These are phyloP conservation scores for Rhyacophila brunnea DNA, from an alignment of 1,140 invertebrate genomes.

Conservation along the genomic window DNA sequence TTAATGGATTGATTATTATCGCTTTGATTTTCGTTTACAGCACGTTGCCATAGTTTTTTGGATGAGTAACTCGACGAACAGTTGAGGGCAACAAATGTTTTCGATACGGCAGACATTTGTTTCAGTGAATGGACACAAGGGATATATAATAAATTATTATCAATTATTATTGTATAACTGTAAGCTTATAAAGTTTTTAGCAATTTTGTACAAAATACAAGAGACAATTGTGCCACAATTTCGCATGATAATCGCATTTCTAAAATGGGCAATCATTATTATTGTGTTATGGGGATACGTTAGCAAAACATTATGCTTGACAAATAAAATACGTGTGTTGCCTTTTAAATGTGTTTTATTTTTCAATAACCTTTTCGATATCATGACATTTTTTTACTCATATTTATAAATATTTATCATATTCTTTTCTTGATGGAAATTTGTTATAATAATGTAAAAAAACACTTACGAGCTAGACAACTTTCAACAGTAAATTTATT, in stretches of 20 bases:
- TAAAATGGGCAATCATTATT: conserved; percentile 30
- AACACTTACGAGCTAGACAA: no score
- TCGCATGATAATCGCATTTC: conserved; percentile 31
- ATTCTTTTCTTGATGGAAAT: background rate
- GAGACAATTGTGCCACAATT: conserved; percentile 33
- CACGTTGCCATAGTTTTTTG: no score
- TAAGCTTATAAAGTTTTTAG: conserved; percentile 33
- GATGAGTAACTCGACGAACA: no score
- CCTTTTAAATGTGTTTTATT: conserved; percentile 34
- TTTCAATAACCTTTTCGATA: conserved; percentile 4
- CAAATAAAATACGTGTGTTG: conserved; percentile 36
- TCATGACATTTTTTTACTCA: background rate
- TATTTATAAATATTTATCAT: background rate
- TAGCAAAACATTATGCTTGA: conserved; percentile 34
- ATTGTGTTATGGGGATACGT: conserved; percentile 26
- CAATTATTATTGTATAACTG: conserved; percentile 8
- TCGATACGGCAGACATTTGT: no score
- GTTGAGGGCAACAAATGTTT: no score
- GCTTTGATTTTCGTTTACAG: no score
- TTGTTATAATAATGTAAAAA: background rate
- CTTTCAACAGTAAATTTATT: no score
- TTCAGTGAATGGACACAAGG: conserved; percentile 19
- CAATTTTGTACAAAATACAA: conserved; percentile 34
- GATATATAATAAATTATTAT: conserved; percentile 26
- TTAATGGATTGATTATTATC: no score